Evolutionary conservation across 2,888 invertebrate species (phyloP), one percentile per base, ranked within the genome.

Genomic region (Drosophila helvetica): DNA sequence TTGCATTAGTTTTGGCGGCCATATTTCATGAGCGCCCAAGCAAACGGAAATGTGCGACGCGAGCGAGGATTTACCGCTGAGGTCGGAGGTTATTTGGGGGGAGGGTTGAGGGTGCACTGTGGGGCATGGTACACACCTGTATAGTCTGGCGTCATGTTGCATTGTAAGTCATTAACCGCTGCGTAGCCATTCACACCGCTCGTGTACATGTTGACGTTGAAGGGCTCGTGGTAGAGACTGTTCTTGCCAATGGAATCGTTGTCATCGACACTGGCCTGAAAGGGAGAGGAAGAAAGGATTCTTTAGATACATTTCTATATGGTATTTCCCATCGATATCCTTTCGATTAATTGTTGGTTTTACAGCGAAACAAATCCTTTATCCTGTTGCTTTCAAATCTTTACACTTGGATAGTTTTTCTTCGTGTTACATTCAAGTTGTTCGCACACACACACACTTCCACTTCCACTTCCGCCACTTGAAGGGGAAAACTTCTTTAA

Each of bases 91-190:
- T 10, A 60, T 52, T 48, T 43, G 59, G 51, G 69, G 55, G 53
- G 51, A 62, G 67, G 67, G 51, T 65, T 54, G 53, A 53, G 62
- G 67, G 67, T 50, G 52, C 50, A 45, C 50, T 64, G 45, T 55
- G 59, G n/a, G n/a, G n/a, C n/a, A n/a, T 46, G 56, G 18, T 79
- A 89, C 91, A 92, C 92, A 94, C 94, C 94, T 91, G 93, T 93
- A 90, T 94, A 94, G 90, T 94, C 93, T 68, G 94, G 93, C 88
- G 93, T 93, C 90, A 92, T 92, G 80, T 93, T 92, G 82, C 92
- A 92, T 71, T 92, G 91, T 83, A 92, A 92, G 85, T 92, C 91
- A 91, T 92, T 92, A 85, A 92, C 92, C 79, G 92, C 90, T 77
- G 92, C 92, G 82, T 92, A 92, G 65, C 92, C 92, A 84, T 91